These are phyloP conservation scores for Trisateles emortualis DNA, from an alignment of 2,888 invertebrate genomes.

Conservation along the genomic window DNA sequence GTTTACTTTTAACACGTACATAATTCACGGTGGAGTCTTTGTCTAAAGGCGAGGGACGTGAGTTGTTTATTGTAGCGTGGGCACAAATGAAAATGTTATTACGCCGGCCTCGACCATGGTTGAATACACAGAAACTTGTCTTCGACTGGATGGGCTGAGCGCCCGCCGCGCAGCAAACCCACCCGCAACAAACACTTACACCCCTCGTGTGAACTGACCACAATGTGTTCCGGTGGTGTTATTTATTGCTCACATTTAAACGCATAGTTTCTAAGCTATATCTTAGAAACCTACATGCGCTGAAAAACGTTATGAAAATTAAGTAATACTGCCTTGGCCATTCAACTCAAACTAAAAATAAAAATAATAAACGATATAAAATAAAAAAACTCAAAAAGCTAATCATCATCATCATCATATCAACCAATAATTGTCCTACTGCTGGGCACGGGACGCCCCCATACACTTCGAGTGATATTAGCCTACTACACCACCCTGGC, in stretches of 20 bases:
- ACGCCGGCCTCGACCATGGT: conserved; percentile 72
- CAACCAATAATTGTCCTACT: no score
- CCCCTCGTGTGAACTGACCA: conserved; percentile 10
- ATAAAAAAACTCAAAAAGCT: no score
- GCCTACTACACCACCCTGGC: no score
- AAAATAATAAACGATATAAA: no score
- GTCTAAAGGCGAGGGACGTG: conserved; percentile 85
- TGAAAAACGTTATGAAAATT: no score
- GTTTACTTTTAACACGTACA: conserved; percentile 87
- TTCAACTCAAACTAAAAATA: no score
- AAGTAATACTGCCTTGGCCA: no score
- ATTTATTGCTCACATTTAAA: conserved; percentile 4
- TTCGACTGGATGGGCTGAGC: conserved; percentile 52
- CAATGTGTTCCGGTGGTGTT: conserved; percentile 18
- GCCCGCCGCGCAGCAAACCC: neutral
- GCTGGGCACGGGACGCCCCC: no score
- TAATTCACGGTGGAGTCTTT: conserved; percentile 86
- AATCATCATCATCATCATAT: no score
- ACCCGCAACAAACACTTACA: conserved; percentile 13
- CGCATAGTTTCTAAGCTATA: neutral
- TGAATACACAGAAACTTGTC: conserved; percentile 57
- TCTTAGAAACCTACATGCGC: no score
- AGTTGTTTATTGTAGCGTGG: conserved; percentile 86
- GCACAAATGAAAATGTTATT: conserved; percentile 86
- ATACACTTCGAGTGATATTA: no score